Evolutionary conservation across 1,140 invertebrate genomes (phyloP).

Genomic region (Drosophila fuyamai): DNA sequence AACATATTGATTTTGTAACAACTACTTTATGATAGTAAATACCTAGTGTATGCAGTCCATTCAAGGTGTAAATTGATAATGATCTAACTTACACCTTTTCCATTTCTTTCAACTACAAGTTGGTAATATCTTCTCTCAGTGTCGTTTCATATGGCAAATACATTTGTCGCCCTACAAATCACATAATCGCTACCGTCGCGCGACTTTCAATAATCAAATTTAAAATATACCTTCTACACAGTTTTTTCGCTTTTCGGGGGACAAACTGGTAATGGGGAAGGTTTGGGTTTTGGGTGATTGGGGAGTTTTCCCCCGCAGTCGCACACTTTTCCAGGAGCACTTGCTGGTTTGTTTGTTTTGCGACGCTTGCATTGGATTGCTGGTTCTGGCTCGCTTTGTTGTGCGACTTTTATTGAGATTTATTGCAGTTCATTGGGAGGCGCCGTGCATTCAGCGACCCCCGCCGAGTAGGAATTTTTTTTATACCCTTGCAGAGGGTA

Average conservation of each 20-base stretch:
- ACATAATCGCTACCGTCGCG: constrained; percentile 63
- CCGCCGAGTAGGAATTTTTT: constrained; percentile 26
- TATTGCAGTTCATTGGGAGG: constrained; percentile 69
- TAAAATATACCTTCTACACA: constrained; percentile 67
- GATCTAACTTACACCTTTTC: background rate
- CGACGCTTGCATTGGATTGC: constrained; percentile 43
- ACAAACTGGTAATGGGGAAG: constrained; percentile 5
- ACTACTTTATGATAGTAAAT: too few species aligned
- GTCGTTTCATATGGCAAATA: constrained; percentile 52
- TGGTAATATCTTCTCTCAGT: background rate
- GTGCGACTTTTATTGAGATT: constrained; percentile 75
- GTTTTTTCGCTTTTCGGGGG: constrained; percentile 35
- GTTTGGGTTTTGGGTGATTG: constrained; percentile 13
- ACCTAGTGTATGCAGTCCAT: too few species aligned
- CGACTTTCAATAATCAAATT: constrained; percentile 78
- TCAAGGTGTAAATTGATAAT: too few species aligned
- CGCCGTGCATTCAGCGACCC: constrained; percentile 38
- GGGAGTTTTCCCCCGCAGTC: background rate
- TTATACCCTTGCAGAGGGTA: too few species aligned
- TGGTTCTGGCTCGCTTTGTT: constrained; percentile 39
- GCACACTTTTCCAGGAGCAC: constrained; percentile 12
- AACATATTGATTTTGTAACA: too few species aligned
- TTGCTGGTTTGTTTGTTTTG: constrained; percentile 68
- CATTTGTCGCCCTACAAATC: constrained; percentile 70
- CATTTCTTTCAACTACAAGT: too few species aligned